Percentiles rank a stretch among this genome's conserved stretches.
Conservation (phyloP, 1,140 invertebrate species). For the Drosophila neocordata region DNA sequence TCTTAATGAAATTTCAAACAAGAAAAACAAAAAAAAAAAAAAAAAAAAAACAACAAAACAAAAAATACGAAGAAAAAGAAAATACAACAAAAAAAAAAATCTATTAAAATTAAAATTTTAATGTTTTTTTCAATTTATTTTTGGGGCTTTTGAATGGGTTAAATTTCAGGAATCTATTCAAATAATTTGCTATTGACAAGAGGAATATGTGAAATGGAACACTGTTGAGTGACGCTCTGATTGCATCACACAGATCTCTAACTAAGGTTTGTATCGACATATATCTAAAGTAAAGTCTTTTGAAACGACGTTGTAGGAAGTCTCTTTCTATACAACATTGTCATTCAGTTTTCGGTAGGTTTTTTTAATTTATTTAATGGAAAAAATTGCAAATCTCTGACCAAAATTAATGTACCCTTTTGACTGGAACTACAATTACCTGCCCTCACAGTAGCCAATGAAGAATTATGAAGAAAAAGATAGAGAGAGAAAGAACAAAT, state of each 20-base stretch:
- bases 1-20: slow-evolving; percentile 58
- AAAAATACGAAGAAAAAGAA: slow-evolving; percentile 2
- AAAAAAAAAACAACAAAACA: slow-evolving; percentile 21
- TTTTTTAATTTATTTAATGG: not conserved
- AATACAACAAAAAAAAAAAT: not conserved
- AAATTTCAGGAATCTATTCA: too few relatives aligned
- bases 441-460: slow-evolving; percentile 8
- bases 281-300: too few relatives aligned
- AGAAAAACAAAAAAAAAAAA: slow-evolving; percentile 16
- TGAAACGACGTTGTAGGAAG: too few relatives aligned
- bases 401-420: not conserved
- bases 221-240: too few relatives aligned
- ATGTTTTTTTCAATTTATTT: not conserved
- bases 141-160: not conserved
- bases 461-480: slow-evolving; percentile 39
- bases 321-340: too few relatives aligned
- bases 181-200: too few relatives aligned
- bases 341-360: too few relatives aligned
- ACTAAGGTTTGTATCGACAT: too few relatives aligned
- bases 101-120: slow-evolving; percentile 4
- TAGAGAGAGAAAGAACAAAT: too few relatives aligned
- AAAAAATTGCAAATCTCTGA: not conserved
- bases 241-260: too few relatives aligned
- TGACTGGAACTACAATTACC: not conserved
- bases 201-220: too few relatives aligned